Base-by-base conservation (phyloP, 1,140 invertebrate genomes). In the Orussus abietinus region DNA sequence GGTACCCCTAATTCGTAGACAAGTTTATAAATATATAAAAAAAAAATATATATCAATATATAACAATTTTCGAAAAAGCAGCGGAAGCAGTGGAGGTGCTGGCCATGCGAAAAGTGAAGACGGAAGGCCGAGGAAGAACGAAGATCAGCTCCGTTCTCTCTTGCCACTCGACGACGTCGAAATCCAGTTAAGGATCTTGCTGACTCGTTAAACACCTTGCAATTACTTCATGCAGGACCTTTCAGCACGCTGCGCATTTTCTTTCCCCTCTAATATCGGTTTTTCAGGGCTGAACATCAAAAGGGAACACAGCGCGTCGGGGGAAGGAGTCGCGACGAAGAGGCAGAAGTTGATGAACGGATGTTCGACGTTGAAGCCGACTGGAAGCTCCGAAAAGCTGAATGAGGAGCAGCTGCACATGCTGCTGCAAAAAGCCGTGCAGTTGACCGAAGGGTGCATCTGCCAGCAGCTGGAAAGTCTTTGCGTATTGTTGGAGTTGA, bases 381-480 rank as follows among this genome's bases (percentile, higher is more conserved):
- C n/a, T 29, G 47, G 34, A 7, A 51, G 45, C 25, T 21, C 15
- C 1, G 53, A 66, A 4, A 53, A 46, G 30, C 5, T 65, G 3
- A 55, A 28, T 0, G 50, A 51, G 4, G 25, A 30, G 1, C 53
- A 63, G 38, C 47, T 64, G 1, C 54, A 65, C 31, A 47, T 62
- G 0, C 14, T 68, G 26, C 34, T 68, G 1, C 44, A 45, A 12
- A 50, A 42, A 32, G 49, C 53, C 3, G 44, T 64, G 1, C 13
- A 29, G 10, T 34, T 40, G 2, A 68, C 65, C 0, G 53, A 64
- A 4, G 30, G 48, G 1, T 68, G 65, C 64, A 37, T 47, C 0
- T 60, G 57, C 33, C 42, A 57, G 22, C 47, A 56, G 6, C 32
- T 68, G 3, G 62, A 65, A 26, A 51, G 29, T 25, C 45, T 68